Percentiles rank a stretch among this genome's conserved stretches.
Conservation (phyloP, 2,888 invertebrate species). For the Nomada flava region DNA sequence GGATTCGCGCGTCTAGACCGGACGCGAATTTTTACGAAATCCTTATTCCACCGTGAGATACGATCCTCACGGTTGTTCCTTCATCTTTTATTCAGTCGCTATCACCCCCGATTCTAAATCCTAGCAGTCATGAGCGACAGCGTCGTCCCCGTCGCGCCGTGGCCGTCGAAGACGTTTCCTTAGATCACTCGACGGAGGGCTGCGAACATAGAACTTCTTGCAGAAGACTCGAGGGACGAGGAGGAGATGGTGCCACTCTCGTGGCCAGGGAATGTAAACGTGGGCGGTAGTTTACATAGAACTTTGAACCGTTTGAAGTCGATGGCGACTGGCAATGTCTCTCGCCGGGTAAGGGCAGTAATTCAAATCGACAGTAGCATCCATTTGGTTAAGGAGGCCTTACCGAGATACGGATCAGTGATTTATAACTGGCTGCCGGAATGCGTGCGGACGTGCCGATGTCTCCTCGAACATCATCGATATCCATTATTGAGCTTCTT, state of each 20-base stretch:
- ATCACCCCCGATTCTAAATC: slow-evolving; percentile 64
- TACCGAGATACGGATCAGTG: slow-evolving; percentile 75
- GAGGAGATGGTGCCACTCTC: neutral
- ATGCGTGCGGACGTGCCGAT: slow-evolving; percentile 75
- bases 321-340: slow-evolving; percentile 69
- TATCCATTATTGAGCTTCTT: slow-evolving; percentile 69
- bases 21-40: slow-evolving; percentile 42
- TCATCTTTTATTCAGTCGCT: slow-evolving; percentile 64
- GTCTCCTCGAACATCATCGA: slow-evolving; percentile 73
- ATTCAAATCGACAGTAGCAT: slow-evolving; percentile 79
- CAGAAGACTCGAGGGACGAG: neutral
- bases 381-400: slow-evolving; percentile 74
- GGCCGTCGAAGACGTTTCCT: slow-evolving; percentile 52
- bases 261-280: slow-evolving; percentile 68
- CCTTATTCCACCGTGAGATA: slow-evolving; percentile 25
- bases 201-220: slow-evolving; percentile 43
- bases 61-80: slow-evolving; percentile 26
- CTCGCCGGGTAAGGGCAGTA: slow-evolving; percentile 71
- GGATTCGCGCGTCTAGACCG: slow-evolving; percentile 19
- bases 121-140: slow-evolving; percentile 49
- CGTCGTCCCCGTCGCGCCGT: slow-evolving; percentile 1
- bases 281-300: slow-evolving; percentile 77
- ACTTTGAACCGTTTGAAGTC: slow-evolving; percentile 73
- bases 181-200: slow-evolving; percentile 56
- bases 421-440: slow-evolving; percentile 77